phyloP scores from a whole-genome alignment of 2,113 vertebrate species.

The Crotalus viridis region DNA sequence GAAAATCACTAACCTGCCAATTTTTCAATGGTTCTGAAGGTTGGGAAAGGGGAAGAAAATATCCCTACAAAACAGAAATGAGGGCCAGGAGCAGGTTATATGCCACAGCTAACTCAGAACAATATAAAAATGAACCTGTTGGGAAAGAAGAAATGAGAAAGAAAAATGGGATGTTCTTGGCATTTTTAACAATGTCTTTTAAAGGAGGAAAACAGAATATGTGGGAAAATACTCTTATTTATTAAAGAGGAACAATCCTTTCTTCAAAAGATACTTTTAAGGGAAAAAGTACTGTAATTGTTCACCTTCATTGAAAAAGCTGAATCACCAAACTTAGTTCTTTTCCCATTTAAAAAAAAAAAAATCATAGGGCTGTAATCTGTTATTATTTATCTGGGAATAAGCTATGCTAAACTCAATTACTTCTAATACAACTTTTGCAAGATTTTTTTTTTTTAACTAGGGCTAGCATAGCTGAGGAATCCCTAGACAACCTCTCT shows the following conservation, averaged over 20 bases:
- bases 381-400: background rate
- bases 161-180: background rate
- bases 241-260: background rate
- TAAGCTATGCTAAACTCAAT: background rate
- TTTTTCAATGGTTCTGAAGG: slow-evolving; percentile 19
- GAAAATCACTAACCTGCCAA: slow-evolving; percentile 31
- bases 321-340: background rate
- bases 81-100: background rate
- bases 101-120: background rate
- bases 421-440: background rate
- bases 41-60: background rate
- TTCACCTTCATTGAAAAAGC: background rate
- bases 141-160: background rate
- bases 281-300: background rate
- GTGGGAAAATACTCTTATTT: background rate
- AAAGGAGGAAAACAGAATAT: background rate
- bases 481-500: background rate
- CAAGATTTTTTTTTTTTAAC: background rate
- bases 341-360: background rate
- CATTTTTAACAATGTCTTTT: background rate
- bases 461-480: background rate
- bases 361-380: background rate
- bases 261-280: background rate
- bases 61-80: background rate
- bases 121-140: background rate